phyloP scores from a whole-genome alignment of 92 coral and sea anemone species.

The Bergia puertoricense region DNA sequence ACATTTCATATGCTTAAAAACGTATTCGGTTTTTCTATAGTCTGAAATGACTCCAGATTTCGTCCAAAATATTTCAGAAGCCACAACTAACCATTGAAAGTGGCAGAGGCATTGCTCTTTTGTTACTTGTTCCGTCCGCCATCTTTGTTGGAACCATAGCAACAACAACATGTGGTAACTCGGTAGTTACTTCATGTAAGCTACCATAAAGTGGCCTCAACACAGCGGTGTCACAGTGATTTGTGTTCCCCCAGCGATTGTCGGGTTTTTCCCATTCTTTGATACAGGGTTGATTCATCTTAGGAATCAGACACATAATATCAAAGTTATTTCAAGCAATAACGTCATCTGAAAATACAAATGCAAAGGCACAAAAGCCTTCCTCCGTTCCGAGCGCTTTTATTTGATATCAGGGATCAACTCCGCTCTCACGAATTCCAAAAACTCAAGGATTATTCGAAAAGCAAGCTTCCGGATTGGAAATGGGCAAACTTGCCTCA shows the following conservation, averaged over 20 bases:
- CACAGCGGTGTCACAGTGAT: no score
- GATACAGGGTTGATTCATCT: neutral
- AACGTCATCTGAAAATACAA: slow-evolving; percentile 8
- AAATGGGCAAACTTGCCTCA: slow-evolving; percentile 25
- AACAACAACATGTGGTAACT: neutral
- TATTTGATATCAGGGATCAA: slow-evolving; percentile 23
- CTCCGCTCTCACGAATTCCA: slow-evolving; percentile 26
- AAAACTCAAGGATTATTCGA: neutral
- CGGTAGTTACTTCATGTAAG: neutral
- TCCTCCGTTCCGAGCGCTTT: slow-evolving; percentile 31
- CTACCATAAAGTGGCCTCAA: neutral
- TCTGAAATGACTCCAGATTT: neutral
- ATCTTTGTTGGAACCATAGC: slow-evolving; percentile 29
- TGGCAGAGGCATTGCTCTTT: neutral
- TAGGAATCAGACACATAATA: neutral
- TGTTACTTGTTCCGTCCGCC: neutral
- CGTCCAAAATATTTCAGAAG: neutral
- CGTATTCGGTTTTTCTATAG: no score
- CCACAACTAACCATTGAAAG: neutral
- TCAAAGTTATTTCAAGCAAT: neutral
- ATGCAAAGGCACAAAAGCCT: slow-evolving; percentile 17
- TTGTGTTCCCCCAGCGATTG: neutral
- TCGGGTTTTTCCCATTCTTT: neutral
- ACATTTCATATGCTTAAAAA: slow-evolving; percentile 1
- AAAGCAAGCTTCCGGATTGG: neutral